These are phyloP conservation scores for Typhlichthys subterraneus DNA, from an alignment of 2,797 vertebrate genomes.

Conservation along the genomic window DNA sequence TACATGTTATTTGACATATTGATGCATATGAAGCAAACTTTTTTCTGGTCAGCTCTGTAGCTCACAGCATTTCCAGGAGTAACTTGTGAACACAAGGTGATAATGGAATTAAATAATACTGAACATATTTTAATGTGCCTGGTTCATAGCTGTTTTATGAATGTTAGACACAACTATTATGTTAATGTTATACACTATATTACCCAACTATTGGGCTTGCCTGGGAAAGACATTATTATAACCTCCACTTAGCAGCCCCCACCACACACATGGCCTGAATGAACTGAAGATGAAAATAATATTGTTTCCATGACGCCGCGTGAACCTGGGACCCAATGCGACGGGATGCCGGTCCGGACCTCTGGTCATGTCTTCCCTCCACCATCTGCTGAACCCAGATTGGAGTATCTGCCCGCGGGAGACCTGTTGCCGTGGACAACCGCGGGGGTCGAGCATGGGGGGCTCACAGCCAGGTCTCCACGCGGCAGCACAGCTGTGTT, in stretches of 20 bases:
- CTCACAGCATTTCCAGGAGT: no score
- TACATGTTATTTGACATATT: no score
- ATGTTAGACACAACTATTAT: constrained; percentile 1
- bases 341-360: constrained; percentile 52
- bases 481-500: constrained; percentile 22
- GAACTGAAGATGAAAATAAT: constrained; percentile 21
- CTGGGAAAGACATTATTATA: constrained; percentile 28
- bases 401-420: constrained; percentile 40
- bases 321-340: constrained; percentile 61
- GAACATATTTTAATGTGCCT: no score
- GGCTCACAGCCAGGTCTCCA: constrained; percentile 6
- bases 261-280: constrained; percentile 8
- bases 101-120: constrained; percentile 2
- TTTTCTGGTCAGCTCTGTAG: no score
- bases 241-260: constrained; percentile 2
- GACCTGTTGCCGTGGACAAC: constrained; percentile 25
- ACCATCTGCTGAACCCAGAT: constrained; percentile 40
- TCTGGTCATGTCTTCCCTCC: constrained; percentile 41
- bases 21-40: no score
- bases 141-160: not conserved
- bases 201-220: not conserved
- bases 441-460: constrained; percentile 14
- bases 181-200: constrained; percentile 2
- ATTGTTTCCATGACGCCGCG: constrained; percentile 54
- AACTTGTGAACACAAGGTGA: not conserved